Evolutionary conservation across 1,140 invertebrate genomes (phyloP), one percentile per base, ranked within the genome.

Genomic region (Penaeus indicus): DNA sequence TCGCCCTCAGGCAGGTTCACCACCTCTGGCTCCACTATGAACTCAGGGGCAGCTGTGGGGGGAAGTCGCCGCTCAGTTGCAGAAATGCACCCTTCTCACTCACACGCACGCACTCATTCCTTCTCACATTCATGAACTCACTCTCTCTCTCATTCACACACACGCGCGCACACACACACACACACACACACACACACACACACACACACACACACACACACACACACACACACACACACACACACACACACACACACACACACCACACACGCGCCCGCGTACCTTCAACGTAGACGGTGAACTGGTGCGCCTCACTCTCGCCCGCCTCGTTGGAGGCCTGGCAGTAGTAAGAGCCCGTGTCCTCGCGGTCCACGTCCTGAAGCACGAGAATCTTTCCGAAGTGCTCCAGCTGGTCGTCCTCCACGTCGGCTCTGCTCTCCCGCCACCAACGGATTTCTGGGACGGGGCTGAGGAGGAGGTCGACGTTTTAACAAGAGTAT

Each of bases 311-410:
- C 92, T 96, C 94, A 0, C 96, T 95, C 63, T 95, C 94, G 18
- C 97, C 97, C 5, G 97, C 96, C 63, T 97, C 97, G 93, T 98
- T 98, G 90, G 95, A 97, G 32, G 96, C 97, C 90, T 97, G 96
- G 92, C 97, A 99, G 3, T 96, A 97, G 92, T 98, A 98, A 8
- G 94, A 94, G 77, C 97, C 97, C 92, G 95, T 95, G 93, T 99
- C 97, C 75, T 97, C 95, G 91, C 97, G 97, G 88, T 95, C 95
- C 0, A 97, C 95, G 90, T 96, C 95, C 90, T 96, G 95, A 88
- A 99, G 97, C 22, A 97, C 94, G 84, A 99, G 93, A 18, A 97
- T 97, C 93, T 98, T 98, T 2, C 97, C 97, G 93, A 97, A 98
- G 93, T 98, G 97, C 72, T 92, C 92, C 86, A 96, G 96, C 0